These are phyloP conservation scores for Gortyna flavago DNA, from an alignment of 2,888 invertebrate species.

Conservation along the genomic window DNA sequence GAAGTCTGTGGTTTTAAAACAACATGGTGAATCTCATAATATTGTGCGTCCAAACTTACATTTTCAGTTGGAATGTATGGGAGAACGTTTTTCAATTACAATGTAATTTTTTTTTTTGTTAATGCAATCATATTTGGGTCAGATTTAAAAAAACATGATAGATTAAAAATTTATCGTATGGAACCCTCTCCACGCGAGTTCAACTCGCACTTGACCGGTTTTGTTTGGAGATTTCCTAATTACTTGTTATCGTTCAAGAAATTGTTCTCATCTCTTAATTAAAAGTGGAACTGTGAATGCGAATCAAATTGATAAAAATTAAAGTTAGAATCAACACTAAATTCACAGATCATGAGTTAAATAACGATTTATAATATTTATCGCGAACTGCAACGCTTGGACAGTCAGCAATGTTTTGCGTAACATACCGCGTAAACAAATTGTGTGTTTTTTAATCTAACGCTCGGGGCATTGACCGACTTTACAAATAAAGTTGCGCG, in stretches of 20 bases:
- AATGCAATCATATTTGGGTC: no score
- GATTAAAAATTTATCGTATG: no score
- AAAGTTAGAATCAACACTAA: conserved; percentile 19
- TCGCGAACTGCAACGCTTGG: conserved; percentile 74
- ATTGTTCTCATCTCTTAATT: conserved; percentile 18
- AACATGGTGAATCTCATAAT: no score
- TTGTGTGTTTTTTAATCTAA: conserved; percentile 88
- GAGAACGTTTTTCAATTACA: no score
- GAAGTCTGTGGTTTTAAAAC: no score
- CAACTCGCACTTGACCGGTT: no score
- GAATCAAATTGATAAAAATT: conserved; percentile 6
- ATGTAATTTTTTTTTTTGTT: no score
- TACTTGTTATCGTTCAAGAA: conserved; percentile 12
- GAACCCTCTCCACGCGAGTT: no score
- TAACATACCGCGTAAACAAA: conserved; percentile 87
- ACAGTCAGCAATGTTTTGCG: conserved; percentile 82
- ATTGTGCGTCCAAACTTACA: no score
- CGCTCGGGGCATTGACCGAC: conserved; percentile 89
- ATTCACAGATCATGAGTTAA: conserved; percentile 56
- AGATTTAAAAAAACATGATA: no score
- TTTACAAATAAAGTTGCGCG: conserved; percentile 88
- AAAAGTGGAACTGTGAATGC: conserved; percentile 1
- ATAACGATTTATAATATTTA: conserved; percentile 67
- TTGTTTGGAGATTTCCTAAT: conserved; percentile 28
- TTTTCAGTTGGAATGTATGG: no score